phyloP scores from a whole-genome alignment of 2,888 invertebrate species.

The Drosophila macrothrix region DNA sequence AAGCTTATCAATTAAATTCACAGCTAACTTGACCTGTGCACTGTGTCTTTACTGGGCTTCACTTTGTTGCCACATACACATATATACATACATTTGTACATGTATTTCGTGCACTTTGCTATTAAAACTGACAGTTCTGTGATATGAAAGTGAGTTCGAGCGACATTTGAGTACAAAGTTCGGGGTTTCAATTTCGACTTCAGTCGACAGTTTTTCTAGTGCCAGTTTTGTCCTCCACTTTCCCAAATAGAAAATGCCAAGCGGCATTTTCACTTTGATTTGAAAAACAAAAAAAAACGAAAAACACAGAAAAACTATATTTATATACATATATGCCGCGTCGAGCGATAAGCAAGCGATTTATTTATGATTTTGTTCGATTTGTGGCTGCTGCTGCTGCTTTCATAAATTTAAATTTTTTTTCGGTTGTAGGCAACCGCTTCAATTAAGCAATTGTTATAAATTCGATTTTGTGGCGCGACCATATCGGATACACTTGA shows the following conservation, averaged over 20 bases:
- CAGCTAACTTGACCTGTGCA: slow-evolving; percentile 42
- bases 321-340: slow-evolving; percentile 21
- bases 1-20: slow-evolving; percentile 42
- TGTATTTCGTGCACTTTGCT: slow-evolving; percentile 24
- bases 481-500: slow-evolving; percentile 59
- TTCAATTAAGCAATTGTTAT: slow-evolving; percentile 79
- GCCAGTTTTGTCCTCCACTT: slow-evolving; percentile 40
- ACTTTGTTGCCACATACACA: slow-evolving; percentile 10
- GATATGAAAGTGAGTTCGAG: slow-evolving; percentile 33
- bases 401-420: slow-evolving; percentile 75
- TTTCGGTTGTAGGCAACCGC: slow-evolving; percentile 47
- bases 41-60: slow-evolving; percentile 22
- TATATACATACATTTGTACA: background rate
- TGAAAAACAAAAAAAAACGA: slow-evolving; percentile 22
- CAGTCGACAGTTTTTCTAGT: slow-evolving; percentile 30
- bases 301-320: background rate
- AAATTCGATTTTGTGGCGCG: slow-evolving; percentile 55
- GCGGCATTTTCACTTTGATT: slow-evolving; percentile 71
- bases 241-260: slow-evolving; percentile 46
- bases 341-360: slow-evolving; percentile 70
- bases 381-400: slow-evolving; percentile 52
- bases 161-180: slow-evolving; percentile 38
- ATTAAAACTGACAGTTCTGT: slow-evolving; percentile 40
- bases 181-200: slow-evolving; percentile 23
- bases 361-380: slow-evolving; percentile 76